A percentile compares a stretch with the other conserved stretches of the same genome.
These are phyloP conservation scores for Myotis planiceps DNA, from an alignment of 2,797 vertebrate species.

Conservation along the genomic window DNA sequence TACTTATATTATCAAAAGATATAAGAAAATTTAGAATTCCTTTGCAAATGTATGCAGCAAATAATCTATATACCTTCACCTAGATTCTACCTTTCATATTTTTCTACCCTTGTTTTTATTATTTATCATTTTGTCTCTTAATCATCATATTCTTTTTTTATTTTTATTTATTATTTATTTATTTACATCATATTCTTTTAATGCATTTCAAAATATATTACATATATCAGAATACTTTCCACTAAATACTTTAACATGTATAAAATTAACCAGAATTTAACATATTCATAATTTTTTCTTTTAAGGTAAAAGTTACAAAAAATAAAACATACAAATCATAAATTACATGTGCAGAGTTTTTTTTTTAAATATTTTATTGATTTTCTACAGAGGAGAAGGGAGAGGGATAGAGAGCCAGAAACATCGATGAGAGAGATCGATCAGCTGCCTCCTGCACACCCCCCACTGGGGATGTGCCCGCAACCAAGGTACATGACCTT, in stretches of 20 bases:
- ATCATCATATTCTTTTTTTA: background rate
- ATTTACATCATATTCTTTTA: background rate
- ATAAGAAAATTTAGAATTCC: background rate
- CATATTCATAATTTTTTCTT: slow-evolving; percentile 3
- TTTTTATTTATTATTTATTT: too few species aligned
- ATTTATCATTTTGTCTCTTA: background rate
- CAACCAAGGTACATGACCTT: too few species aligned
- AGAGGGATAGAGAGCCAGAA: too few species aligned
- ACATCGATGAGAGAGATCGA: too few species aligned
- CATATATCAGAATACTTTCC: background rate
- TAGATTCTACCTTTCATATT: background rate
- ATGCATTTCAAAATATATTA: background rate
- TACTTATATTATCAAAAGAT: slow-evolving; percentile 24
- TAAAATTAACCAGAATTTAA: slow-evolving; percentile 8
- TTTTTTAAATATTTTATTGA: too few species aligned
- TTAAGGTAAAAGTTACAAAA: background rate
- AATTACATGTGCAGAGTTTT: background rate
- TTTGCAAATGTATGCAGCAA: background rate
- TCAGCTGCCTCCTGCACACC: too few species aligned
- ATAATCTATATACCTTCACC: background rate
- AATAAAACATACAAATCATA: background rate
- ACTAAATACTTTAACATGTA: background rate
- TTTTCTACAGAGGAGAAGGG: too few species aligned
- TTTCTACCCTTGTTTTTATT: background rate
- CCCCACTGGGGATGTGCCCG: too few species aligned